phyloP scores from a whole-genome alignment of 2,888 invertebrate genomes.

The Caenorhabditis sp. region DNA sequence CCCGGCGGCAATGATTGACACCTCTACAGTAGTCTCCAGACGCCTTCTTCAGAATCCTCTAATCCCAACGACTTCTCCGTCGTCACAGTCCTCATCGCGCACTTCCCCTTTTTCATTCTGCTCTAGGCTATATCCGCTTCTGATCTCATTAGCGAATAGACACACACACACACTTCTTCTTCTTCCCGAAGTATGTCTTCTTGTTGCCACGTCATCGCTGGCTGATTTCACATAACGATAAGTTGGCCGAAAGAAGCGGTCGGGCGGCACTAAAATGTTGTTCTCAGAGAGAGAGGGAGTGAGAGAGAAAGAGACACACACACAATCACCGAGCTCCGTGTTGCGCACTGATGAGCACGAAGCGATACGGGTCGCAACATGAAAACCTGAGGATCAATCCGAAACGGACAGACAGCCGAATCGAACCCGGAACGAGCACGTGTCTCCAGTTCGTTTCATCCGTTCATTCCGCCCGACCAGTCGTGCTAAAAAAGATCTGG shows the following conservation, averaged over 20 bases:
- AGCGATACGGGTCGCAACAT: conserved; percentile 15
- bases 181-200: background rate
- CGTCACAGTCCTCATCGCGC: background rate
- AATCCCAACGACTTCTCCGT: no score
- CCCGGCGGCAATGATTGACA: background rate
- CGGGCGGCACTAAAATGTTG: conserved; percentile 50
- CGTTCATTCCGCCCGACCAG: background rate
- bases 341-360: conserved; percentile 53
- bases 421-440: no score
- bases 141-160: conserved; percentile 47
- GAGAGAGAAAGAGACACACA: no score
- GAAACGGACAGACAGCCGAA: no score
- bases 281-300: conserved; percentile 2
- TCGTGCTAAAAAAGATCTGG: conserved; percentile 17
- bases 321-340: conserved; percentile 4
- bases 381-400: background rate
- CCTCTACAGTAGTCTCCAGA: background rate
- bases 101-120: conserved; percentile 17
- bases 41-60: background rate
- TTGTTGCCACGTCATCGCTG: conserved; percentile 41
- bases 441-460: no score
- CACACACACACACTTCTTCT: background rate
- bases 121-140: conserved; percentile 39
- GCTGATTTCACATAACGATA: conserved; percentile 49
- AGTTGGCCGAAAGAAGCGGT: conserved; percentile 12